Conservation (phyloP, 2,888 invertebrate species). For the Melanostoma mellinum region DNA sequence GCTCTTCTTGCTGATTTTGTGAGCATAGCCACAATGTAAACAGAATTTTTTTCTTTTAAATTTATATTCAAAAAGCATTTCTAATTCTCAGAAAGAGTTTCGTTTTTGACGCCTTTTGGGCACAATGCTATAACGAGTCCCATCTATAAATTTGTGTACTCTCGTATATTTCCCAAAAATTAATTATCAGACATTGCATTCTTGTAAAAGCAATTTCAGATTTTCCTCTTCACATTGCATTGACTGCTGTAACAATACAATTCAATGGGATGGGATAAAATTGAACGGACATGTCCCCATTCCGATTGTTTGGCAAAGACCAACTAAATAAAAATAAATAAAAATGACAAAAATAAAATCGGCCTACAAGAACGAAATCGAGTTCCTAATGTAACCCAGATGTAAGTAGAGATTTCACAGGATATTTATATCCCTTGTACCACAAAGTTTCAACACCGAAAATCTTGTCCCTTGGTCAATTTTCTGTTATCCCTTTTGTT, state of each 20-base stretch:
- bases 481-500: conserved; percentile 68
- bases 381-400: conserved; percentile 67
- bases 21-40: conserved; percentile 25
- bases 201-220: conserved; percentile 63
- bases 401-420: conserved; percentile 66
- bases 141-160: conserved; percentile 20
- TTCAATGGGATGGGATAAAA: conserved; percentile 42
- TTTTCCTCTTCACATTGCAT: conserved; percentile 18
- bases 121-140: neutral
- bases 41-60: conserved; percentile 33
- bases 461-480: conserved; percentile 72
- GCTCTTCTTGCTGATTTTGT: neutral
- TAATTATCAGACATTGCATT: conserved; percentile 70
- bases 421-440: conserved; percentile 67
- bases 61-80: conserved; percentile 29
- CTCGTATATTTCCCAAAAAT: conserved; percentile 40
- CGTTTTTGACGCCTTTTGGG: neutral
- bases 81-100: conserved; percentile 5
- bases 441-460: conserved; percentile 71
- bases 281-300: conserved; percentile 62
- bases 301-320: conserved; percentile 61
- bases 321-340: conserved; percentile 7
- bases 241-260: conserved; percentile 49
- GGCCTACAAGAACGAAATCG: conserved; percentile 42
- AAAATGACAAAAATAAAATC: conserved; percentile 12